Base-by-base conservation (phyloP, 1,140 invertebrate genomes). In the Cyclina sinensis region DNA sequence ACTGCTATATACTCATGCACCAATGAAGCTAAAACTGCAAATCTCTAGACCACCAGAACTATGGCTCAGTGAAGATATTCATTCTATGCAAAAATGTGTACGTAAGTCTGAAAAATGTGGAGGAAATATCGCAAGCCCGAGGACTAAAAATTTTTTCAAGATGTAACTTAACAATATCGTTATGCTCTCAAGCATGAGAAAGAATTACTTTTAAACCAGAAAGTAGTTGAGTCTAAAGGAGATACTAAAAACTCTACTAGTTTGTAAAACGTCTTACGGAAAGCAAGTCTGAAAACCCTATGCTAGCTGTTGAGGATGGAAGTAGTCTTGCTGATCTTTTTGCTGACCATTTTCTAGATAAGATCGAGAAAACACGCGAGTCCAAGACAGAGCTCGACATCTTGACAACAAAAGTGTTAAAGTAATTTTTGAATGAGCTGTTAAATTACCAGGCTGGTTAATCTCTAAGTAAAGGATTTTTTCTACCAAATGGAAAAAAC, bases 331-430 rank as follows among this genome's bases (percentile, higher is more conserved):
- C 79, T n/a, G 74, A 89, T 32, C 57, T 73, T 30, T 89, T 89
- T 78, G 83, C 57, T 4, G 82, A 89, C 65, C 65, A 84, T 86
- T 89, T 89, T 43, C 70, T 89, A 82, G 39, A 43, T 35, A 89
- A 86, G 54, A 89, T 89, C 39, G 5, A 85, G 18, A 80, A 70
- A 16, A 62, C 82, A 7, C 35, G 88, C 24, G 80, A 89, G 21
- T 48, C 32, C 54, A 43, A 84, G 16, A 78, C 84, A 68, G 54
- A 89, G 79, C 11, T 81, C 16, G 82, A 80, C 32, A 37, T 80
- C 16, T 74, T 89, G 39, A 70, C 80, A 32, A 89, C 74, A 73
- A 51, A 89, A 37, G 24, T 89, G 21, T 73, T 89, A 46, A 89
- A 89, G 46, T 73, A 35, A 81, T 73, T 85, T 74, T 27, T 89